A percentile compares a stretch with the other conserved stretches of the same genome.
Evolutionary conservation across 2,113 vertebrate species (phyloP).

Genomic region (Boleophthalmus pectinirostris): DNA sequence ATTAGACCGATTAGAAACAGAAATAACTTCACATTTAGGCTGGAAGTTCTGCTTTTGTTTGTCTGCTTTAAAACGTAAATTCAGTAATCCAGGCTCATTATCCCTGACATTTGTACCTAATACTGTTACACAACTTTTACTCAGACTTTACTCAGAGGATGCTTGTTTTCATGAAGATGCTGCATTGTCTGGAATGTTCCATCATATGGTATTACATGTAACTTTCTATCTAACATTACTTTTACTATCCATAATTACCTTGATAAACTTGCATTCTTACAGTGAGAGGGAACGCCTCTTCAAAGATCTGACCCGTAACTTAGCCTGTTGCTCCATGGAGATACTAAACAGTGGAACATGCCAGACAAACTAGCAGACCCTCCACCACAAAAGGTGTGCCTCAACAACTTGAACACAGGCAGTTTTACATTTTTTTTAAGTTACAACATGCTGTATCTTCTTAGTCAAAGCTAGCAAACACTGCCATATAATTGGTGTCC

Average conservation of each 20-base stretch:
- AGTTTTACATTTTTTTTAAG: too few relatives aligned
- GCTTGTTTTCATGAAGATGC: neutral
- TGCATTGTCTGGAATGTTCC: too few relatives aligned
- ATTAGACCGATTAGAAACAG: neutral
- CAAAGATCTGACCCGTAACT: neutral
- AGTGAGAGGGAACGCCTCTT: too few relatives aligned
- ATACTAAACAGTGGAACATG: neutral
- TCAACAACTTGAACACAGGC: too few relatives aligned
- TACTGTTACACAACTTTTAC: neutral
- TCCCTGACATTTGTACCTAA: neutral
- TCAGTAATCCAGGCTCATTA: neutral
- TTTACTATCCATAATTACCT: neutral
- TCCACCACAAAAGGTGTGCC: neutral
- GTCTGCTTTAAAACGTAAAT: neutral
- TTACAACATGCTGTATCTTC: neutral
- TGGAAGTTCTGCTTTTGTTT: neutral
- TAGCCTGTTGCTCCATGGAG: neutral
- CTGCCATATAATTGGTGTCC: neutral
- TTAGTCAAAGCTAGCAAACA: neutral
- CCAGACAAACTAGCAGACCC: too few relatives aligned
- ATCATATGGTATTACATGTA: too few relatives aligned
- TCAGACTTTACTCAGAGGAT: neutral
- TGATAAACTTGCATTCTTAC: too few relatives aligned
- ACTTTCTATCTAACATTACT: neutral
- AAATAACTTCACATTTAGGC: neutral